Evolutionary conservation across 2,797 vertebrate species (phyloP), one percentile per base, ranked within the genome.

Genomic region (Coreius guichenoti): DNA sequence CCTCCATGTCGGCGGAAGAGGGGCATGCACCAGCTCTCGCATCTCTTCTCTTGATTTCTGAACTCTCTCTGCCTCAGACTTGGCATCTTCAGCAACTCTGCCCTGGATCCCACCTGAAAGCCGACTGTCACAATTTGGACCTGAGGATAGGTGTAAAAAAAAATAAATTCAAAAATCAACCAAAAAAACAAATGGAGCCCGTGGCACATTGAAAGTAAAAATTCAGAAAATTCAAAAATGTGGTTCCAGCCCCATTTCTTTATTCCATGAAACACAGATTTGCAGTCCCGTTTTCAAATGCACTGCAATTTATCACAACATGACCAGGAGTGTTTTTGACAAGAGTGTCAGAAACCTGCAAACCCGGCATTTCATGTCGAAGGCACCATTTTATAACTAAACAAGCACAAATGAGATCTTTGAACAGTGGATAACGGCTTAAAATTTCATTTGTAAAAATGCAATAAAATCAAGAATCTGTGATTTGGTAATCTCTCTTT

Each of bases 1-100:
- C 26, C 96, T 95, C 98, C 98, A 99, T 0, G 96, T 97, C 2
- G 96, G 93, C 0, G 98, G 98, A 65, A 99, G 91, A 0, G 97
- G 97, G 0, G 96, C 94, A 0, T 96, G 95, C 72, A 98, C 96
- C 89, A 98, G 90, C 86, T 97, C 98, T 26, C 96, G 92, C 89
- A 91, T 92, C 49, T 97, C 97, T 5, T 97, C 97, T 79, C 93
- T 93, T 65, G 91, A 91, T 5, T 90, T 93, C 33, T 88, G 88
- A 16, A 61, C 90, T 79, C 94, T 94, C 21, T 97, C 96, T 0
- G 86, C 0, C 0, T 90, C 68, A 82, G 89, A 89, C 76, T 29
- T 91, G 69, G 1, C 63, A 49, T 91, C 91, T 87, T 89, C 90
- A 3, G 51, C 72, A 91, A 92, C 58, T 92, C 94, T 45, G 87